These are phyloP conservation scores for Caenorhabditis sp. DNA, from an alignment of 2,888 invertebrate species.

Conservation along the genomic window DNA sequence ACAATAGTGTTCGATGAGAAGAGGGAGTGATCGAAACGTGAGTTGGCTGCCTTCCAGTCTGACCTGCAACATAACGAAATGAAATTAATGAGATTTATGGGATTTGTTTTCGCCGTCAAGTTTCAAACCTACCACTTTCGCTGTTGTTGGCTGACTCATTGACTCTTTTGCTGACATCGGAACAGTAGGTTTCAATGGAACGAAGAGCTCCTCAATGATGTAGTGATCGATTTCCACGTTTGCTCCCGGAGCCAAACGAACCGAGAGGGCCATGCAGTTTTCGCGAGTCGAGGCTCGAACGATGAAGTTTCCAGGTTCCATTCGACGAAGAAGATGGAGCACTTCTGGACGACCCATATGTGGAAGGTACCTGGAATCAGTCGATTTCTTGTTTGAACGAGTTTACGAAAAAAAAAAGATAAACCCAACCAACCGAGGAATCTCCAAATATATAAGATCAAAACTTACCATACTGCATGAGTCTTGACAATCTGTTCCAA, in stretches of 20 bases:
- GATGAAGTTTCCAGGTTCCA: slow-evolving; percentile 96
- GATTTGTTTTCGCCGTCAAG: background rate
- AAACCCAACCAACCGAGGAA: no score
- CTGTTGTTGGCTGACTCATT: slow-evolving; percentile 1
- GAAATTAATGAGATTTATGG: slow-evolving; percentile 43
- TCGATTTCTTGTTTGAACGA: background rate
- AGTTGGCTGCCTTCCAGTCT: slow-evolving; percentile 95
- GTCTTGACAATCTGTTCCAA: slow-evolving; percentile 92
- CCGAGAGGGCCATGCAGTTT: slow-evolving; percentile 95
- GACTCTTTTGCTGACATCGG: slow-evolving; percentile 12
- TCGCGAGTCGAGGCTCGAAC: slow-evolving; percentile 95
- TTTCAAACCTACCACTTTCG: slow-evolving; percentile 46
- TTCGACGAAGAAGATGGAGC: slow-evolving; percentile 91
- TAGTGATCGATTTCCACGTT: slow-evolving; percentile 97
- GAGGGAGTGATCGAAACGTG: slow-evolving; percentile 94
- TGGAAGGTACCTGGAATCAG: slow-evolving; percentile 87
- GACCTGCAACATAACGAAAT: slow-evolving; percentile 84
- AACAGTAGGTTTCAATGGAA: slow-evolving; percentile 24
- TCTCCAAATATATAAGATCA: no score
- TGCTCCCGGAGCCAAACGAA: slow-evolving; percentile 88
- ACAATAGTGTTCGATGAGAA: slow-evolving; percentile 94
- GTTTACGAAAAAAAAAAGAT: background rate
- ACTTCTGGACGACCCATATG: slow-evolving; percentile 95
- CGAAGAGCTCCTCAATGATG: slow-evolving; percentile 89
- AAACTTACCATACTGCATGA: slow-evolving; percentile 91